Evolutionary conservation across 1,140 invertebrate genomes (phyloP).

Genomic region (Neelides sp.): DNA sequence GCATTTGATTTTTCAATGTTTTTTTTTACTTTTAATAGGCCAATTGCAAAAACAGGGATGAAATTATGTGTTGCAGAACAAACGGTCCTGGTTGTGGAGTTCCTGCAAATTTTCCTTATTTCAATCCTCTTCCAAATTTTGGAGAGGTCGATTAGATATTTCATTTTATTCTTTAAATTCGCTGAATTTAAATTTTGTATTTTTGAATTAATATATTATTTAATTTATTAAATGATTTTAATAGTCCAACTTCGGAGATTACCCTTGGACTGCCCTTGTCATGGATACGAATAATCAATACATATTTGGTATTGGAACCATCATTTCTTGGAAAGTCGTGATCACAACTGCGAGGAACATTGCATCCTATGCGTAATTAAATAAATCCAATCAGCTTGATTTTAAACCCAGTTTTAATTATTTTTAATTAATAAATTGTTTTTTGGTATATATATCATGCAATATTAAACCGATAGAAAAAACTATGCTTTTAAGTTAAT

Average conservation of each 20-base stretch:
- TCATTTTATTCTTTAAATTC: too few species aligned
- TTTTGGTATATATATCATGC: too few species aligned
- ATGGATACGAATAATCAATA: slow-evolving; percentile 22
- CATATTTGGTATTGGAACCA: slow-evolving; percentile 26
- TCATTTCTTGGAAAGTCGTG: slow-evolving; percentile 15
- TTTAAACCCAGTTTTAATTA: not conserved
- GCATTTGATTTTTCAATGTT: not conserved
- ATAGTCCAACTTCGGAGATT: slow-evolving; percentile 28
- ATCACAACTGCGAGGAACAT: slow-evolving; percentile 25
- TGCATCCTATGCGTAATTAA: slow-evolving; percentile 5
- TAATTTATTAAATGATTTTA: not conserved
- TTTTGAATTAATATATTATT: not conserved
- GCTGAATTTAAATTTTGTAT: not conserved
- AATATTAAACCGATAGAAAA: too few species aligned
- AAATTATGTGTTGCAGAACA: slow-evolving; percentile 28
- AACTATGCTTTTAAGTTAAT: too few species aligned
- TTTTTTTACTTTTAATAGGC: slow-evolving; percentile 15
- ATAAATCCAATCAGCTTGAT: not conserved
- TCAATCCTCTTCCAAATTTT: slow-evolving; percentile 22
- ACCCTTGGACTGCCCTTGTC: slow-evolving; percentile 28
- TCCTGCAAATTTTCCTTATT: slow-evolving; percentile 23
- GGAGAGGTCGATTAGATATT: slow-evolving; percentile 28
- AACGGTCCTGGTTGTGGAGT: slow-evolving; percentile 24
- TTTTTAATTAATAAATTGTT: too few species aligned
- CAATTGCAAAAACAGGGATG: slow-evolving; percentile 14